Percentiles rank a stretch among this genome's conserved stretches.
These are phyloP conservation scores for Dromas ardeola DNA, from an alignment of 2,113 vertebrate species.

Conservation along the genomic window DNA sequence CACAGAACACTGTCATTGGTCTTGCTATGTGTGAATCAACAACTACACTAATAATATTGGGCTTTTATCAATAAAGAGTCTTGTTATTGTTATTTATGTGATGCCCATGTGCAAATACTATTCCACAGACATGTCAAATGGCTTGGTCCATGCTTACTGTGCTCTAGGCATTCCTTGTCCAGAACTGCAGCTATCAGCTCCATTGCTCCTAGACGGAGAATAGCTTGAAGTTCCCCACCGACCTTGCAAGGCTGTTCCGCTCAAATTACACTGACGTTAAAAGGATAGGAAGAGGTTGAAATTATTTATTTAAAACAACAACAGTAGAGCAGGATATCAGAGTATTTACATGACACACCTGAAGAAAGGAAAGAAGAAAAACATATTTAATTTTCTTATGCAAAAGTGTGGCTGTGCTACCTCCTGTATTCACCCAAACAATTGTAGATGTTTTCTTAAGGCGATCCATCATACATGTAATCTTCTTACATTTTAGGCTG, in stretches of 20 bases:
- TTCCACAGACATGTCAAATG: neutral
- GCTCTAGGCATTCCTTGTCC: neutral
- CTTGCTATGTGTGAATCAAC: neutral
- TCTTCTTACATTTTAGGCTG: neutral
- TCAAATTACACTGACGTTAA: neutral
- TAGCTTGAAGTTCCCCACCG: neutral
- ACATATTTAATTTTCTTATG: neutral
- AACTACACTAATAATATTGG: neutral
- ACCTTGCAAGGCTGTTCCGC: neutral
- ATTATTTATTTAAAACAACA: neutral
- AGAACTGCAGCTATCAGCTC: neutral
- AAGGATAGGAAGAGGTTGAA: neutral
- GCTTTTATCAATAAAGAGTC: neutral
- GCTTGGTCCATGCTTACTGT: neutral
- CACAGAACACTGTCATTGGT: neutral
- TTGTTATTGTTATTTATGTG: neutral
- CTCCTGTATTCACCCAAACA: neutral
- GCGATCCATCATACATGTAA: neutral
- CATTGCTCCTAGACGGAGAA: accelerated
- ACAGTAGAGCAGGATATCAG: neutral
- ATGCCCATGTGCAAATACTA: neutral
- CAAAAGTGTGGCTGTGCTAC: neutral
- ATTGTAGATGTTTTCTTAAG: neutral
- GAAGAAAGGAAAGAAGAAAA: neutral
- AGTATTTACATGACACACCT: neutral